These are phyloP conservation scores for Ascidia mentula DNA, from an alignment of 23 tunicate species.

Conservation along the genomic window DNA sequence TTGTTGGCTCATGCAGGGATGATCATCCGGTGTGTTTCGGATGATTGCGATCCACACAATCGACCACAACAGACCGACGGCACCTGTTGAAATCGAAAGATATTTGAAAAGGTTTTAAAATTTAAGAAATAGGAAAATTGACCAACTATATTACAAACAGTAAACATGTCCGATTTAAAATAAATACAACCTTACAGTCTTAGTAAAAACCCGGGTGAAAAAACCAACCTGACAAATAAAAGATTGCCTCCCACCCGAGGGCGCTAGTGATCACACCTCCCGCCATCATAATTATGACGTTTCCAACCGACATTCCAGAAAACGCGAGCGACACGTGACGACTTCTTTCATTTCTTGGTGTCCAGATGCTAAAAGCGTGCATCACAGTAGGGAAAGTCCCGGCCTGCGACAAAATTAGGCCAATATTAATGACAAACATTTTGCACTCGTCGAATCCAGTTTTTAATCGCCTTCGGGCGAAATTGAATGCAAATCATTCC, in stretches of 20 bases:
- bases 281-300: constrained; percentile 26
- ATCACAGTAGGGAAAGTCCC: constrained; percentile 46
- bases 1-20: constrained; percentile 47
- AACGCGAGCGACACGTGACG: constrained; percentile 21
- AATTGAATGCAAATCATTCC: no score
- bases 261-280: constrained; percentile 33
- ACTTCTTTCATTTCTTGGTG: constrained; percentile 68
- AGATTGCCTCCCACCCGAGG: constrained; percentile 69
- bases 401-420: no score
- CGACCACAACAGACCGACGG: constrained; percentile 79
- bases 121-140: neutral
- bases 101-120: neutral
- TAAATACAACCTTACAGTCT: no score
- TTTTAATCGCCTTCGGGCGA: no score
- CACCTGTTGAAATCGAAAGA: constrained; percentile 27
- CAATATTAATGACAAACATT: no score
- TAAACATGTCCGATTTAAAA: no score
- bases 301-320: constrained; percentile 42
- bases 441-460: no score
- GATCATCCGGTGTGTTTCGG: constrained; percentile 58
- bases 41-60: constrained; percentile 60
- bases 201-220: no score
- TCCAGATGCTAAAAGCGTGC: constrained; percentile 48
- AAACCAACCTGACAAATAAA: constrained; percentile 65
- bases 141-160: no score